Conservation (phyloP, 2,888 invertebrate species). For the Pecten maximus region DNA sequence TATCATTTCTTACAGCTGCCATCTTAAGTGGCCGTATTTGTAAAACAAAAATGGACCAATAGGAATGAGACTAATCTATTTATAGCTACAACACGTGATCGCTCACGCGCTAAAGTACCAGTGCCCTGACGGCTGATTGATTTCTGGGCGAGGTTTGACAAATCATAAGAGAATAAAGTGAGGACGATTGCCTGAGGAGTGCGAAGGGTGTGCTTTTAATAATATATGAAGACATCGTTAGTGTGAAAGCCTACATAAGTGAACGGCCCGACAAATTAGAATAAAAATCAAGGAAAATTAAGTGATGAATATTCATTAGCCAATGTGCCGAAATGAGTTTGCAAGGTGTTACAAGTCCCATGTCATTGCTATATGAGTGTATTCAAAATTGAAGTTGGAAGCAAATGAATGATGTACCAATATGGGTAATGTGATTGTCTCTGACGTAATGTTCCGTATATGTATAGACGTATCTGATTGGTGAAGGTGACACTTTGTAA, state of each 20-base stretch:
- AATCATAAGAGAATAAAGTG: background rate
- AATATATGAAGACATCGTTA: conserved; percentile 23
- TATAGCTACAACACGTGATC: conserved; percentile 2
- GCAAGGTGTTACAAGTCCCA: conserved; percentile 18
- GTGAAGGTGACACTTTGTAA: background rate
- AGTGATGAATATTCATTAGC: conserved; percentile 33
- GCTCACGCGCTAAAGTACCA: background rate
- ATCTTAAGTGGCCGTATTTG: conserved; percentile 25
- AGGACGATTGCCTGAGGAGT: background rate
- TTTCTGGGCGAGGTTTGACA: conserved; percentile 7
- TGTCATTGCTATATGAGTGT: conserved; percentile 25
- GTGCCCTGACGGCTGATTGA: background rate
- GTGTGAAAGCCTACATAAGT: conserved; percentile 28
- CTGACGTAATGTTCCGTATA: background rate
- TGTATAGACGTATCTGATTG: conserved; percentile 30
- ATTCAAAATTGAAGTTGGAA: conserved; percentile 10
- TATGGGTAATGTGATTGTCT: conserved; percentile 1
- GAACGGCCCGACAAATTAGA: conserved; percentile 32
- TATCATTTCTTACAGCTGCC: background rate
- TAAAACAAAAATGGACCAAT: background rate
- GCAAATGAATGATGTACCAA: conserved; percentile 17
- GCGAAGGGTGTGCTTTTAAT: conserved; percentile 28
- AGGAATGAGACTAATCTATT: background rate
- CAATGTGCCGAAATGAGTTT: conserved; percentile 32
- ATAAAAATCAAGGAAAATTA: conserved; percentile 33